These are phyloP conservation scores for Parapristionchus giblindavisi DNA, from an alignment of 2,888 invertebrate species.

Conservation along the genomic window DNA sequence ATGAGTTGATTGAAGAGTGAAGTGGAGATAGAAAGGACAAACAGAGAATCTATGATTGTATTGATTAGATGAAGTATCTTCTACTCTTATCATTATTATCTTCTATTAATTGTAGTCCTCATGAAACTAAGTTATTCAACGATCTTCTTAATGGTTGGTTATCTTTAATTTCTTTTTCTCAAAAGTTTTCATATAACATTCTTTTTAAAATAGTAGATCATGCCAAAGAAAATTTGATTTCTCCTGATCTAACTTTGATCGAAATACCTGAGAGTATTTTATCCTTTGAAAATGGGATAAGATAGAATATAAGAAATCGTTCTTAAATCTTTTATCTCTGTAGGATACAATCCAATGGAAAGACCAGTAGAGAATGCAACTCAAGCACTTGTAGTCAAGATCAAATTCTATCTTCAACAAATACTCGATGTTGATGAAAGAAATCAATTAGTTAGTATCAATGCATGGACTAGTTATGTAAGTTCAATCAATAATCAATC, in stretches of 20 bases:
- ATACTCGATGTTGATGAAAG: constrained; percentile 72
- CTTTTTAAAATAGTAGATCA: background rate
- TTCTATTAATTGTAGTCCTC: too few species aligned
- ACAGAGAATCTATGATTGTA: too few species aligned
- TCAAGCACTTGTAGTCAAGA: constrained; percentile 70
- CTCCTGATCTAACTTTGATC: background rate
- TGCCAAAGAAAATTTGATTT: background rate
- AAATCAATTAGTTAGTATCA: constrained; percentile 62
- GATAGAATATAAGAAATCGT: background rate
- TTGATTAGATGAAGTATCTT: too few species aligned
- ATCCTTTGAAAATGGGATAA: background rate
- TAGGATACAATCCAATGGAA: constrained; percentile 70
- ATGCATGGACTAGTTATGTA: constrained; percentile 65
- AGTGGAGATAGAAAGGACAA: too few species aligned
- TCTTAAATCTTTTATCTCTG: background rate
- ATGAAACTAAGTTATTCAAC: constrained; percentile 28
- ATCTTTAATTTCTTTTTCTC: background rate
- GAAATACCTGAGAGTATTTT: background rate
- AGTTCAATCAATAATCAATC: constrained; percentile 37
- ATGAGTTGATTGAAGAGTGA: too few species aligned
- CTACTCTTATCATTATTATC: too few species aligned
- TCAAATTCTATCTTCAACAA: constrained; percentile 71
- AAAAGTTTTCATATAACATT: background rate
- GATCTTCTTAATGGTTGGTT: constrained; percentile 17
- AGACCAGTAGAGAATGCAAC: constrained; percentile 71